phyloP scores from a whole-genome alignment of 2,888 invertebrate species.

The Hydropsyche betteni region DNA sequence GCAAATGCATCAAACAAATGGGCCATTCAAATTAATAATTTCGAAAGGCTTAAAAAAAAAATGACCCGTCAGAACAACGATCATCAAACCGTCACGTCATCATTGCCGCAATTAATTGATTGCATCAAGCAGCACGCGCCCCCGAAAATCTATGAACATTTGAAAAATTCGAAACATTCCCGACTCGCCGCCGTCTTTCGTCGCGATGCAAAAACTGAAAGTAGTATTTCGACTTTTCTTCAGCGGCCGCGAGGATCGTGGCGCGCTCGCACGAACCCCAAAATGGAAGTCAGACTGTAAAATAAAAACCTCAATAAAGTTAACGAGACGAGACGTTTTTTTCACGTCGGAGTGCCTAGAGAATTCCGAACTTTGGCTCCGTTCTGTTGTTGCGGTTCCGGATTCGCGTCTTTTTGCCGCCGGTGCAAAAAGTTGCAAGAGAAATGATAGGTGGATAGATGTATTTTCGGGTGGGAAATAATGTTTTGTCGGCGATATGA shows the following conservation, averaged over 20 bases:
- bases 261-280: slow-evolving; percentile 19
- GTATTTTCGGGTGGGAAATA: too few species aligned
- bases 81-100: too few species aligned
- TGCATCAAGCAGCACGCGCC: background rate
- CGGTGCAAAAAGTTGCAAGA: background rate
- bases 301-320: slow-evolving; percentile 42
- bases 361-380: slow-evolving; percentile 14
- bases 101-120: background rate
- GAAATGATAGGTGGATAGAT: too few species aligned
- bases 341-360: slow-evolving; percentile 27
- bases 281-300: slow-evolving; percentile 41
- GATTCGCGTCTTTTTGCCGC: background rate
- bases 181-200: slow-evolving; percentile 8
- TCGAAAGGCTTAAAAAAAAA: too few species aligned
- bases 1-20: too few species aligned
- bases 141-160: background rate
- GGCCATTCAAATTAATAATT: too few species aligned
- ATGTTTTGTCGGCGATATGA: too few species aligned
- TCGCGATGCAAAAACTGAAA: slow-evolving; percentile 50
- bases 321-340: slow-evolving; percentile 40
- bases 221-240: slow-evolving; percentile 49
- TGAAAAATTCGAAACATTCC: slow-evolving; percentile 21
- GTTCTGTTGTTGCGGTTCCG: slow-evolving; percentile 30
- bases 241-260: slow-evolving; percentile 41
- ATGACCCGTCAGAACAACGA: too few species aligned